These are phyloP conservation scores for Danio rerio DNA, from an alignment of 2,113 vertebrate species.

Conservation along the genomic window GRCz12tu NC_133192.1:35936501-35937000, in stretches of 20 bases:
- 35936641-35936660: neutral
- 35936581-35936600: neutral
- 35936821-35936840: constrained; percentile 95
- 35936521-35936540: too few species aligned
- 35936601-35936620: constrained; percentile 1
- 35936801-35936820: constrained; percentile 92
- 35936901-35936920: neutral
- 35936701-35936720: constrained; percentile 77
- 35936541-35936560: neutral
- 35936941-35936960: constrained; percentile 66
- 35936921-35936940: neutral
- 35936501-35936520: neutral
- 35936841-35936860: constrained; percentile 94
- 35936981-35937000: constrained; percentile 96
- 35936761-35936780: constrained; percentile 79
- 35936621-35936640: neutral
- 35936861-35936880: constrained; percentile 82
- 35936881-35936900: neutral
- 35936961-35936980: constrained; percentile 97
- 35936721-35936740: constrained; percentile 90
- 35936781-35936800: constrained; percentile 83
- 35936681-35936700: constrained; percentile 2
- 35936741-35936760: constrained; percentile 95
- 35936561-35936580: neutral
- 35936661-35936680: neutral